Conservation (phyloP, 2,113 vertebrate species). For the Aythya baeri region DNA sequence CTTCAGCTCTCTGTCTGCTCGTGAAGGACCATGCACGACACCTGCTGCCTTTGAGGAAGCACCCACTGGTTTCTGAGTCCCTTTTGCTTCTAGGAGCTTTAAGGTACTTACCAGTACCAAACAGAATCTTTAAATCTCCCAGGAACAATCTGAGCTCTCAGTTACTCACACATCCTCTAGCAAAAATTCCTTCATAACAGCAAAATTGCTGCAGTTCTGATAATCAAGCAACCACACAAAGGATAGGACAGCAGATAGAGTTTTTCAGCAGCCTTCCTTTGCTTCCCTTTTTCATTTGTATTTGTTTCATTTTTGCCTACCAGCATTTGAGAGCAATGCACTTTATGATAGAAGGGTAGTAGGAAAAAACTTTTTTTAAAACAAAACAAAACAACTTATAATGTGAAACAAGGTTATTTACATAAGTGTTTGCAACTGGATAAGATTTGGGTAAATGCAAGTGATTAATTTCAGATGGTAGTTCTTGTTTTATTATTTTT, state of each 20-base stretch:
- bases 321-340: neutral
- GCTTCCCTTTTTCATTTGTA: neutral
- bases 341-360: neutral
- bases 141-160: neutral
- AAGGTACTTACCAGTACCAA: neutral
- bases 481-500: neutral
- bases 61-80: neutral
- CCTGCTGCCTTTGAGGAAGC: neutral
- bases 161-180: neutral
- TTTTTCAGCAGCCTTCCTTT: neutral
- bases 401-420: neutral
- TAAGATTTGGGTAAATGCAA: neutral
- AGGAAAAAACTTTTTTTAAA: neutral
- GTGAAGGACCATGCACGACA: fast-evolving
- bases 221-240: neutral
- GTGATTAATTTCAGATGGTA: neutral
- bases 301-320: neutral
- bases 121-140: neutral
- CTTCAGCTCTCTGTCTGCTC: neutral
- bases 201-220: neutral
- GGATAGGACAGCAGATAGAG: neutral
- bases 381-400: too few species aligned
- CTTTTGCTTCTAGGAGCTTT: neutral
- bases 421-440: neutral
- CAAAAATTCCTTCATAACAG: neutral